Base-by-base conservation (phyloP, 2,113 vertebrate genomes). In the Brachypodius melanocephalos region DNA sequence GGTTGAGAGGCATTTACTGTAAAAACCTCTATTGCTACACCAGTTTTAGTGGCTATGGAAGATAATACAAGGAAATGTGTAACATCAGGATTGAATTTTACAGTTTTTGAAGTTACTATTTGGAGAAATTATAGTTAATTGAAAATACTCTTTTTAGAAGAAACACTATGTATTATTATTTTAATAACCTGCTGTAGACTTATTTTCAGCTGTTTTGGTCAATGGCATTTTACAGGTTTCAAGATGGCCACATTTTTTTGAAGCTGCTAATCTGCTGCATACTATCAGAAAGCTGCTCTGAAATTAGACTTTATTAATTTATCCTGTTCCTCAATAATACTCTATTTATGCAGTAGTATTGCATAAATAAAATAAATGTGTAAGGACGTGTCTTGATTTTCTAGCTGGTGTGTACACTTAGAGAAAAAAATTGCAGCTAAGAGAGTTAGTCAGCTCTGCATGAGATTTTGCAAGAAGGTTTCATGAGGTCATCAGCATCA, bases 391-490 rank as follows among this genome's bases (percentile, higher is more conserved):
- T 78, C 34, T 73, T 66, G 24, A 22, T 79, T 69, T 87, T 72
- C 26, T 21, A 31, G 25, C 11, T 18, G 18, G 3, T 66, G 5
- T 32, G 10, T 61, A 12, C 26, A 28, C 9, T 34, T 73, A 16
- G 1, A 62, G 62, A 73, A 75, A 14, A 80, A 68, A 66, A 12
- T 17, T n/a, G 17, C 6, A n/a, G 12, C 65, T 51, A 32, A 55
- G 48, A 58, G 48, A 49, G 14, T 49, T 5, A 6, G 34, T 52
- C 0, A 11, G 8, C 18, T 68, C 7, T 61, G 26, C 0, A 1
- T 67, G 57, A 49, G 25, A 34, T 34, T 62, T 68, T 86, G 36
- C 25, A 68, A 4, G 15, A 26, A 40, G 2, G 3, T 85, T 78
- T 82, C 7, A 1, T 90, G 34, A 51, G 12, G 26, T 69, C 19